Evolutionary conservation across 2,797 vertebrate species (phyloP).

Genomic region (Xerus rutilus): DNA sequence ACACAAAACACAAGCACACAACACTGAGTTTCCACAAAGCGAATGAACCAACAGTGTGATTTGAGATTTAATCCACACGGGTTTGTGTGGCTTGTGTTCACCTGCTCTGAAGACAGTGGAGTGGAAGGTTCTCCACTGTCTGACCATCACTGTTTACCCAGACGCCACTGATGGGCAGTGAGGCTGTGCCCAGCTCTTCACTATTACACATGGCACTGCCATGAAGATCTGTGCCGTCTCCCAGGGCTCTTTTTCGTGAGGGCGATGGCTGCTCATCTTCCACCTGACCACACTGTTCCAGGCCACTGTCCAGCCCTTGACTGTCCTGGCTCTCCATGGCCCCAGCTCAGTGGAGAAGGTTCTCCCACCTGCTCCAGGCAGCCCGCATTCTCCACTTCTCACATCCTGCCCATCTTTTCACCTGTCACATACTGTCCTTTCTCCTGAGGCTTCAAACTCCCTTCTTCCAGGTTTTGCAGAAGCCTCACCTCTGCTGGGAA

Average conservation of each 20-base stretch:
- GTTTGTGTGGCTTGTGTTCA: background rate
- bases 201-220: background rate
- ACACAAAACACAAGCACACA: background rate
- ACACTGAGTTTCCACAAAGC: slow-evolving; percentile 15
- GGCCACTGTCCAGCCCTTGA: background rate
- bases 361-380: background rate
- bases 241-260: background rate
- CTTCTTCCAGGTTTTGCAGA: background rate
- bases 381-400: background rate
- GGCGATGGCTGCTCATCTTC: background rate
- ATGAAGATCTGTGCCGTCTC: background rate
- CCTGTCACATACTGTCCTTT: background rate
- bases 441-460: background rate
- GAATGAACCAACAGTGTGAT: background rate
- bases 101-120: background rate
- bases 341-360: background rate
- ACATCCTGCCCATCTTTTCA: background rate
- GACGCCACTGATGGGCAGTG: background rate
- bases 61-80: background rate
- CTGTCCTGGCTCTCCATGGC: background rate
- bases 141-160: background rate
- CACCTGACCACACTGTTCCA: background rate
- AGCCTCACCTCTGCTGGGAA: slow-evolving; percentile 1
- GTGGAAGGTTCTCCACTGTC: background rate
- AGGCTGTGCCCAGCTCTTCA: slow-evolving; percentile 9